phyloP scores from a whole-genome alignment of 2,888 invertebrate species.

The Dolomedes plantarius region DNA sequence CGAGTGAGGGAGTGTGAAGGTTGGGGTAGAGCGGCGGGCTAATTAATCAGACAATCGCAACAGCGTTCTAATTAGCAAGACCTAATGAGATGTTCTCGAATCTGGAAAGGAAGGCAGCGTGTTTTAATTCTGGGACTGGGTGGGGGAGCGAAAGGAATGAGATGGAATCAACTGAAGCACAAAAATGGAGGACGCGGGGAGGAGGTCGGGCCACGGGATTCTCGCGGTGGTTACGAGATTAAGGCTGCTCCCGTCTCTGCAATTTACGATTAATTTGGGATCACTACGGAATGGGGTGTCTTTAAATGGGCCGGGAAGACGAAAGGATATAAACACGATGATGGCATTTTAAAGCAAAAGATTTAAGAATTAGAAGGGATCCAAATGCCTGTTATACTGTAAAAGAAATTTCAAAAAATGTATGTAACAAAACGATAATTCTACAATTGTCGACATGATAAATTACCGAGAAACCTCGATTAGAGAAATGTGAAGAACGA shows the following conservation, averaged over 20 bases:
- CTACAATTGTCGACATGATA: too few relatives aligned
- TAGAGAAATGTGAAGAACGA: too few relatives aligned
- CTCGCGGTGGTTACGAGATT: neutral
- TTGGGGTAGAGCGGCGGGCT: neutral
- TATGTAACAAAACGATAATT: too few relatives aligned
- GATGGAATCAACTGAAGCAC: neutral
- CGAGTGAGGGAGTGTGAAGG: too few relatives aligned
- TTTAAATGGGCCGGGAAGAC: too few relatives aligned
- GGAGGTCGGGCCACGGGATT: neutral
- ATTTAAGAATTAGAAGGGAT: too few relatives aligned
- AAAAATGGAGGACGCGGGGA: neutral
- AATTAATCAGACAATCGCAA: conserved; percentile 8
- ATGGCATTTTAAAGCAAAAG: too few relatives aligned
- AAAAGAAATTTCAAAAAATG: too few relatives aligned
- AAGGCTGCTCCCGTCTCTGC: neutral
- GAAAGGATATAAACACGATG: too few relatives aligned
- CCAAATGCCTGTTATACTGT: too few relatives aligned
- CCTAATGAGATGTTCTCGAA: conserved; percentile 5
- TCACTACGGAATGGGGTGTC: too few relatives aligned
- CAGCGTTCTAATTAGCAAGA: neutral
- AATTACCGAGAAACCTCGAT: too few relatives aligned
- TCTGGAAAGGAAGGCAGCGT: neutral
- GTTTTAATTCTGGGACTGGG: neutral
- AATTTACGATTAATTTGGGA: neutral
- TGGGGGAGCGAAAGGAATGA: neutral